These are phyloP conservation scores for Alcedo atthis DNA, from an alignment of 2,797 vertebrate genomes.

Conservation along the genomic window DNA sequence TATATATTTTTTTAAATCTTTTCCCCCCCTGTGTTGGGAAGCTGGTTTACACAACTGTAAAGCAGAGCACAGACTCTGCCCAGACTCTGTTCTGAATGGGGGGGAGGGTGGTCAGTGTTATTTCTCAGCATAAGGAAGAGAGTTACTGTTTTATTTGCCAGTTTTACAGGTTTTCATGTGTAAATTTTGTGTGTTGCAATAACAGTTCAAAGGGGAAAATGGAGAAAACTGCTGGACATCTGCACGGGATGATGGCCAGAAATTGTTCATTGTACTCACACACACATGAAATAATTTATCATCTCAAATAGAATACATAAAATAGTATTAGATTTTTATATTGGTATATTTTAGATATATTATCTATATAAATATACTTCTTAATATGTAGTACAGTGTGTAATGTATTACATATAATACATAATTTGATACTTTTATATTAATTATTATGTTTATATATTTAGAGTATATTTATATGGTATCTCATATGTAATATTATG, in stretches of 20 bases:
- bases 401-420: not conserved
- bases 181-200: not conserved
- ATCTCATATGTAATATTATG: not conserved
- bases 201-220: not conserved
- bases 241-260: not conserved
- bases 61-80: not conserved
- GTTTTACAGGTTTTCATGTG: not conserved
- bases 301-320: not conserved
- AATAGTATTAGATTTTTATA: not conserved
- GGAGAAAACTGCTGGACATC: not conserved
- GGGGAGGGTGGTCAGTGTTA: too few relatives aligned
- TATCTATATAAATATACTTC: not conserved
- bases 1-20: not conserved
- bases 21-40: not conserved
- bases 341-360: not conserved
- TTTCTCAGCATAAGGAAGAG: not conserved
- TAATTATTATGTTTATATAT: too few relatives aligned
- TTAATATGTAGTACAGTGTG: not conserved
- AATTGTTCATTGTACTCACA: not conserved
- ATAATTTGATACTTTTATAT: too few relatives aligned
- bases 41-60: not conserved
- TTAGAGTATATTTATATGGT: too few relatives aligned
- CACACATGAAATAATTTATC: not conserved
- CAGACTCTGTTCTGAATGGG: too few relatives aligned
- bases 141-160: not conserved